phyloP scores from a whole-genome alignment of 2,888 invertebrate species.

The Hirtodrosophila duncani region DNA sequence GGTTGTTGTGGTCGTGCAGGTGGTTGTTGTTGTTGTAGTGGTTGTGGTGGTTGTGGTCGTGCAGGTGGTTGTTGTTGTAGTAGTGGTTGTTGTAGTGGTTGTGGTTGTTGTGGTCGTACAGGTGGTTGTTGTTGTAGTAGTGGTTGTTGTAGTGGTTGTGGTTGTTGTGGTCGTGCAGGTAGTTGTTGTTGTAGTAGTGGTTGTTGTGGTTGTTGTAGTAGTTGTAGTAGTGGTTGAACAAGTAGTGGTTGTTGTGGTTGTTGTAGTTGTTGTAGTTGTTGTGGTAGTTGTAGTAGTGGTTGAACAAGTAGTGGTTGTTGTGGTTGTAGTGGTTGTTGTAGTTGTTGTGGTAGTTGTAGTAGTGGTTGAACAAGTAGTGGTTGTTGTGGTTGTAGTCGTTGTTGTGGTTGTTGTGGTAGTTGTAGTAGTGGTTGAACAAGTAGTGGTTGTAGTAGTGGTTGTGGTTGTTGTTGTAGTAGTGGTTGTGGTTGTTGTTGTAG shows the following conservation, averaged over 20 bases:
- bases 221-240: conserved; percentile 8
- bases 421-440: too few species aligned
- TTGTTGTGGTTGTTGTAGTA: conserved; percentile 12
- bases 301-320: conserved; percentile 2
- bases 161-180: background rate
- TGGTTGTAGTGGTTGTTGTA: too few species aligned
- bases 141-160: background rate
- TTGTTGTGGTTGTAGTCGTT: too few species aligned
- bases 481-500: background rate
- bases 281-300: conserved; percentile 8
- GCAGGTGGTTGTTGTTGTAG: background rate
- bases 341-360: too few species aligned
- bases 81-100: conserved; percentile 1
- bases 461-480: conserved; percentile 1
- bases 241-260: conserved; percentile 1
- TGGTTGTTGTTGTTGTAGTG: conserved; percentile 9
- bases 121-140: background rate
- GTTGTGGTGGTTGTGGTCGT: conserved; percentile 6
- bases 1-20: background rate
- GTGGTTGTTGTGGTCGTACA: background rate
- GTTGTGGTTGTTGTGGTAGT: too few species aligned
- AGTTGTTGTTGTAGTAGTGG: background rate
- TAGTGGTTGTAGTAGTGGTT: too few species aligned
- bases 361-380: too few species aligned
- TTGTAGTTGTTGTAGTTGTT: conserved; percentile 1